Evolutionary conservation across 2,113 vertebrate species (phyloP).

Genomic region (Nibea coibor): DNA sequence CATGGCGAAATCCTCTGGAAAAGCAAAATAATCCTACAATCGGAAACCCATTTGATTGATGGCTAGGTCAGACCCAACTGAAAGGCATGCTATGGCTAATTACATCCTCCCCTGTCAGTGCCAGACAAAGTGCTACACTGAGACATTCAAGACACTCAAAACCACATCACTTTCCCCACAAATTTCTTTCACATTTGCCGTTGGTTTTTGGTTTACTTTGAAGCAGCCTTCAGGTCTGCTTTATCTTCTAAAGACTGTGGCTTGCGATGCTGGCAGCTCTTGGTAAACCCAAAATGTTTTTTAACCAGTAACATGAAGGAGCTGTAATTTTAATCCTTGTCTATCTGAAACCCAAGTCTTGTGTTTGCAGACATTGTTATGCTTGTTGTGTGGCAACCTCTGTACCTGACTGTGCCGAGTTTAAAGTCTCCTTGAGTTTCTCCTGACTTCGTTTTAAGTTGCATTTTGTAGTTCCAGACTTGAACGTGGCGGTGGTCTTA

Average conservation of each 20-base stretch:
- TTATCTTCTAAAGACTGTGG: conserved; percentile 53
- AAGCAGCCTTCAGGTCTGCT: conserved; percentile 67
- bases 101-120: conserved; percentile 76
- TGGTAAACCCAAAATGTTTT: conserved; percentile 62
- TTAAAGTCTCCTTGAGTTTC: conserved; percentile 87
- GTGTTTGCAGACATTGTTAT: conserved; percentile 37
- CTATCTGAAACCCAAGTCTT: conserved; percentile 38
- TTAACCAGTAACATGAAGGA: conserved; percentile 51
- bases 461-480: conserved; percentile 91
- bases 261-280: conserved; percentile 57
- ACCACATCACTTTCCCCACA: conserved; percentile 74
- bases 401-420: conserved; percentile 90
- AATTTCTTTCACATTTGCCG: conserved; percentile 75
- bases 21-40: conserved; percentile 71
- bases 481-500: conserved; percentile 94
- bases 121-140: conserved; percentile 73
- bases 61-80: conserved; percentile 67
- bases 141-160: conserved; percentile 73
- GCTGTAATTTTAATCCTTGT: conserved; percentile 36
- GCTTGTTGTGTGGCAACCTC: conserved; percentile 39
- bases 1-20: conserved; percentile 38
- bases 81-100: conserved; percentile 77
- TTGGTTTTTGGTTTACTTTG: conserved; percentile 69
- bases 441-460: conserved; percentile 92
- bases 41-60: conserved; percentile 74